A percentile compares a stretch with the other conserved stretches of the same genome.
phyloP scores from a whole-genome alignment of 2,888 invertebrate genomes.

The Nineta flava region DNA sequence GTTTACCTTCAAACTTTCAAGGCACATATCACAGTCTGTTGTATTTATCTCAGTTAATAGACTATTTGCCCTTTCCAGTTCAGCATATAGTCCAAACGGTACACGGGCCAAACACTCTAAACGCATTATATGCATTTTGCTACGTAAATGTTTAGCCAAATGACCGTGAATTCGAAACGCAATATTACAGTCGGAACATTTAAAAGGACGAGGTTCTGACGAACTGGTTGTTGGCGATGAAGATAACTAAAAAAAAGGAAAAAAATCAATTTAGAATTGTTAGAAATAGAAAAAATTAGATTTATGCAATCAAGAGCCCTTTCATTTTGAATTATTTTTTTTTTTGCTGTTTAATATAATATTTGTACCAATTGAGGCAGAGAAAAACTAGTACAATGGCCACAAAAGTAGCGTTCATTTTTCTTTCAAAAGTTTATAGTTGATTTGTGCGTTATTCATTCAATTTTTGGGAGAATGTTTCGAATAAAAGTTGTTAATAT shows the following conservation, averaged over 20 bases:
- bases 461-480: too few relatives aligned
- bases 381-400: too few relatives aligned
- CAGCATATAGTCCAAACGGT: constrained; percentile 86
- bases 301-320: too few relatives aligned
- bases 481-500: too few relatives aligned
- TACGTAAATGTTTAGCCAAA: constrained; percentile 89
- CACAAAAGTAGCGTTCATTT: too few relatives aligned
- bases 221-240: constrained; percentile 52
- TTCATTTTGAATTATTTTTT: too few relatives aligned
- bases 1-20: constrained; percentile 63
- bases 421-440: too few relatives aligned
- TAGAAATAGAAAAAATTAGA: too few relatives aligned
- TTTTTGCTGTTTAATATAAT: too few relatives aligned
- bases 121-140: constrained; percentile 91
- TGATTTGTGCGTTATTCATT: too few relatives aligned
- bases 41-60: constrained; percentile 91
- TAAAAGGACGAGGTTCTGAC: constrained; percentile 88
- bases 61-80: constrained; percentile 79
- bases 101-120: constrained; percentile 83
- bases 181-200: constrained; percentile 89
- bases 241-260: constrained; percentile 20
- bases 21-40: constrained; percentile 87
- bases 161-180: constrained; percentile 96
- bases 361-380: too few relatives aligned
- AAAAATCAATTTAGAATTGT: too few relatives aligned